phyloP scores from a whole-genome alignment of 2,888 invertebrate species.

The Cephalotes varians region DNA sequence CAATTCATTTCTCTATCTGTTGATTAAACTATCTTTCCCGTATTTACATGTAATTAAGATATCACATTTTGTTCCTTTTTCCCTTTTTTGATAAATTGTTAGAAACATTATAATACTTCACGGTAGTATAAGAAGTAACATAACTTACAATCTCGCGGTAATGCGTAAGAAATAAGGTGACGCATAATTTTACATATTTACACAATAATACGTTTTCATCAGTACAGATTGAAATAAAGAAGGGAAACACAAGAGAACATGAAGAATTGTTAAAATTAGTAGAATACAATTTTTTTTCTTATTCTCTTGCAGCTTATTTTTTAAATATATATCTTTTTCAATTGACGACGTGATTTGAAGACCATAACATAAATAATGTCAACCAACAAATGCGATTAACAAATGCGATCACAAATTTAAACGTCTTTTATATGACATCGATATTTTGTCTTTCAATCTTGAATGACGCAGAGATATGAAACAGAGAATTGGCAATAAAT shows the following conservation, averaged over 20 bases:
- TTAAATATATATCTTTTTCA: background rate
- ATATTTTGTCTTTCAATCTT: slow-evolving; percentile 37
- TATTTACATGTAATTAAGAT: slow-evolving; percentile 12
- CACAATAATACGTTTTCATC: background rate
- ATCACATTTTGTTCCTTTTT: background rate
- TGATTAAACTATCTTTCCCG: background rate
- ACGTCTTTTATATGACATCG: slow-evolving; percentile 3
- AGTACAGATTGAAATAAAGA: background rate
- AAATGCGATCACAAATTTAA: slow-evolving; percentile 13
- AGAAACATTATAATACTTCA: background rate
- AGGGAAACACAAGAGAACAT: background rate
- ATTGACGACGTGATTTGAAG: background rate
- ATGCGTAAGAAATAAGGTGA: background rate
- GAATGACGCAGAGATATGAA: slow-evolving; percentile 28
- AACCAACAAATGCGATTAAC: slow-evolving; percentile 6
- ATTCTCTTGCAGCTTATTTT: background rate
- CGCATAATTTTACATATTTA: slow-evolving; percentile 4
- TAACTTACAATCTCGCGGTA: slow-evolving; percentile 5
- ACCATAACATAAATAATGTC: background rate
- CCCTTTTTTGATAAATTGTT: background rate
- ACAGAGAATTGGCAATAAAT: slow-evolving; percentile 51
- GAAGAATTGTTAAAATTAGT: background rate
- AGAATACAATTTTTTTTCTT: background rate
- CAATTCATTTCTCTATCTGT: background rate
- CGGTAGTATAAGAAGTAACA: background rate